A percentile compares a stretch with the other conserved stretches of the same genome.
Evolutionary conservation across 2,113 vertebrate genomes (phyloP).

Genomic region (Galeopterus variegatus): DNA sequence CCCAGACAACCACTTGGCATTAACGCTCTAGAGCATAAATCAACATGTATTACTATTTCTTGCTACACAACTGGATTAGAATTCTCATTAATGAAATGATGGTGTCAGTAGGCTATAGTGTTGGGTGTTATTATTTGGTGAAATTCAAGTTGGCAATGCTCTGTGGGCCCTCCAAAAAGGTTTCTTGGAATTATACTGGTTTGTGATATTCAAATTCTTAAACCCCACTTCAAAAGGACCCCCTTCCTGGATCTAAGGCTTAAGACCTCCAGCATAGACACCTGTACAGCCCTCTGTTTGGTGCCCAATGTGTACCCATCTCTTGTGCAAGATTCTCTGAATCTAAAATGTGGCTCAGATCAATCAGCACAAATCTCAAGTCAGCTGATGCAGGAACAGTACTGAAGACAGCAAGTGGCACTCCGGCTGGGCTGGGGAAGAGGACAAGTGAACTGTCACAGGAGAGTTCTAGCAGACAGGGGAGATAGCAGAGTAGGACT

Average conservation of each 20-base stretch:
- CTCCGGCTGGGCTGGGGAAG: accelerated
- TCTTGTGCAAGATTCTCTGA: neutral
- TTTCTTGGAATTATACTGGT: neutral
- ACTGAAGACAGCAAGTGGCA: neutral
- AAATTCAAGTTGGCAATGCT: neutral
- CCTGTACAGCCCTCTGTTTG: too few species aligned
- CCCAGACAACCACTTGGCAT: neutral
- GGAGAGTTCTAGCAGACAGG: too few species aligned
- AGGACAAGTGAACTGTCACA: neutral
- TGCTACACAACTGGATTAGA: neutral
- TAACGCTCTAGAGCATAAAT: neutral
- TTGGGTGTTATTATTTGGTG: neutral
- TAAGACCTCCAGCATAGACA: neutral
- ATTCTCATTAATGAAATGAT: neutral
- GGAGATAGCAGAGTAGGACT: too few species aligned
- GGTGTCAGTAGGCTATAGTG: neutral
- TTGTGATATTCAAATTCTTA: neutral
- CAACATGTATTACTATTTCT: neutral
- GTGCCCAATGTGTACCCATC: neutral
- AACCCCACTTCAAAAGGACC: neutral
- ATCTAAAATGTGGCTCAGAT: neutral
- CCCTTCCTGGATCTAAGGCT: neutral
- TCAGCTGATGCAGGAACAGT: too few species aligned
- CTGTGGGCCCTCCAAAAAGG: neutral
- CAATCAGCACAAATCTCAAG: neutral